Percentiles rank a stretch among this genome's conserved stretches.
These are phyloP conservation scores for Stigmatopora argus DNA, from an alignment of 2,113 vertebrate species.

Conservation along the genomic window DNA sequence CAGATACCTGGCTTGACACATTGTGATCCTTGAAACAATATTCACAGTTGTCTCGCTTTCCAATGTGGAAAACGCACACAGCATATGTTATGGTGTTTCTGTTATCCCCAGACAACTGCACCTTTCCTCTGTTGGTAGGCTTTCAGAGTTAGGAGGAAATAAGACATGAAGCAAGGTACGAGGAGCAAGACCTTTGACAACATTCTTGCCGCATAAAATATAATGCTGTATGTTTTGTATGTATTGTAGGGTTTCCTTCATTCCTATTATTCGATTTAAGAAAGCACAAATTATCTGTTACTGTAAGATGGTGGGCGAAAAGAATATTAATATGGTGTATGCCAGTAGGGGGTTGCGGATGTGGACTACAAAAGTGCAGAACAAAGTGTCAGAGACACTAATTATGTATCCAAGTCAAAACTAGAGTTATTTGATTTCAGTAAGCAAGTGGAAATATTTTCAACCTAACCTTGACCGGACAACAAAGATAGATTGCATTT, in stretches of 20 bases:
- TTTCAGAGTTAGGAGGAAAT: background rate
- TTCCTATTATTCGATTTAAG: constrained; percentile 35
- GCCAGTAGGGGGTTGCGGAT: background rate
- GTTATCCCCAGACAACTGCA: constrained; percentile 10
- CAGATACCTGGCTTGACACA: constrained; percentile 20
- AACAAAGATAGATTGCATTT: constrained; percentile 22
- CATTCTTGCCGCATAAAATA: constrained; percentile 30
- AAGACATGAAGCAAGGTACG: background rate
- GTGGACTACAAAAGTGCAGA: background rate
- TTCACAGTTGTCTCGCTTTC: constrained; percentile 18
- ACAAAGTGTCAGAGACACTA: constrained; percentile 38
- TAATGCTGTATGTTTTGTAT: constrained; percentile 16
- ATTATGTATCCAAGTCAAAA: constrained; percentile 26
- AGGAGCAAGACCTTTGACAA: constrained; percentile 3
- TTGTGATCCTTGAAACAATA: constrained; percentile 21
- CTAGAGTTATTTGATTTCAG: constrained; percentile 33
- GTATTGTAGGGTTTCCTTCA: constrained; percentile 20
- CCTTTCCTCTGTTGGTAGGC: background rate
- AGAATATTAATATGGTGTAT: background rate
- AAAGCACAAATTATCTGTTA: constrained; percentile 18
- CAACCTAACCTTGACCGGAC: constrained; percentile 33
- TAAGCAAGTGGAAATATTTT: constrained; percentile 37
- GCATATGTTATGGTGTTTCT: constrained; percentile 2
- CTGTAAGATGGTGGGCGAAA: constrained; percentile 11
- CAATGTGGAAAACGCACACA: constrained; percentile 27